Evolutionary conservation across 2,888 invertebrate species (phyloP).

Genomic region (Ormia ochracea): DNA sequence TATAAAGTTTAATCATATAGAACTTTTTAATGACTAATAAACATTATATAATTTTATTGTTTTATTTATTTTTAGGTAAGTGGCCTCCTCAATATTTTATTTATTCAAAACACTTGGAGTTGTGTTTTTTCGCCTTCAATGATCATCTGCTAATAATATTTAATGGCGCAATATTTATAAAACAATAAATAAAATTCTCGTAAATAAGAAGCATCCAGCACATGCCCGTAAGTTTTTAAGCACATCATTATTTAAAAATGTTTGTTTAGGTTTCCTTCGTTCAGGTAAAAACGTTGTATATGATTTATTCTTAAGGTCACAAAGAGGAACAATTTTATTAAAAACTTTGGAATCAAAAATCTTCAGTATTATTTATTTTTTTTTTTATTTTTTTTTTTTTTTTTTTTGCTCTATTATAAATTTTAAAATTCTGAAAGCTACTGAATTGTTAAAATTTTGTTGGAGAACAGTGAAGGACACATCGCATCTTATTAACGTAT

Average conservation of each 20-base stretch:
- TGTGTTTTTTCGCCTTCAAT: constrained; percentile 16
- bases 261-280: constrained; percentile 13
- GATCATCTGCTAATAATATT: constrained; percentile 49
- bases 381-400: background rate
- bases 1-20: constrained; percentile 15
- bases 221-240: constrained; percentile 51
- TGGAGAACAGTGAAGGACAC: no score
- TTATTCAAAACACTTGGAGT: constrained; percentile 31
- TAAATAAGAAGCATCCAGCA: background rate
- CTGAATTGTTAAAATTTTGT: no score
- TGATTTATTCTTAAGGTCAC: constrained; percentile 38
- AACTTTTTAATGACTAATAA: constrained; percentile 43
- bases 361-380: no score
- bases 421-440: background rate
- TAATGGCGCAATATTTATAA: constrained; percentile 47
- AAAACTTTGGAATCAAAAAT: background rate
- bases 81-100: constrained; percentile 38
- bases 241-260: constrained; percentile 37
- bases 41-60: constrained; percentile 17
- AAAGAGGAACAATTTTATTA: background rate
- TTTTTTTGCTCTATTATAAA: background rate
- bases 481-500: no score
- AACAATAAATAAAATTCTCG: constrained; percentile 9
- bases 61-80: constrained; percentile 58
- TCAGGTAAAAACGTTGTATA: constrained; percentile 21